phyloP scores from a whole-genome alignment of 2,888 invertebrate species.

The Pandemis corylana region DNA sequence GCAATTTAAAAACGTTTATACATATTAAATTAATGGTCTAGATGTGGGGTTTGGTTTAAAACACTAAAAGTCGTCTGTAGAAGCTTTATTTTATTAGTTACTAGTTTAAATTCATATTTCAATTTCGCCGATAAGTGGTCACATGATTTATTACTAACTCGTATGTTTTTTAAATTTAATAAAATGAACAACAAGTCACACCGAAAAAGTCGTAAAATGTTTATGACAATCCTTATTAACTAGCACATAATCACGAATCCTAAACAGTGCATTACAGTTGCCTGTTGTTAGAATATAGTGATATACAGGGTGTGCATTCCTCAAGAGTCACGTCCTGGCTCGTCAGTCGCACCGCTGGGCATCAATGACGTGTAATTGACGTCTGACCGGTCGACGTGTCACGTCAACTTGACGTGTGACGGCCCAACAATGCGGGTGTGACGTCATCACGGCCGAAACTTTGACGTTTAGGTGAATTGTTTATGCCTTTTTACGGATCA shows the following conservation, averaged over 20 bases:
- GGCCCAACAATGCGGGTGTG: slow-evolving; percentile 56
- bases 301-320: slow-evolving; percentile 46
- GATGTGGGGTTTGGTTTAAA: slow-evolving; percentile 1
- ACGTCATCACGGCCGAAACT: slow-evolving; percentile 46
- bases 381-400: slow-evolving; percentile 59
- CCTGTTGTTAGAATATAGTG: not conserved
- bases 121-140: not conserved
- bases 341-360: slow-evolving; percentile 49
- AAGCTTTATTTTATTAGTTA: slow-evolving; percentile 4
- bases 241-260: not conserved
- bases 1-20: slow-evolving; percentile 20
- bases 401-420: slow-evolving; percentile 55
- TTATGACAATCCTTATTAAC: not conserved
- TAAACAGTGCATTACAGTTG: slow-evolving; percentile 3
- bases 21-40: slow-evolving; percentile 8
- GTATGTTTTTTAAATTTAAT: too few relatives aligned
- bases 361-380: slow-evolving; percentile 66
- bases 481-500: slow-evolving; percentile 12
- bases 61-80: not conserved
- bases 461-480: slow-evolving; percentile 31
- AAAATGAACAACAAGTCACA: not conserved
- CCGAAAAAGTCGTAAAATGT: not conserved
- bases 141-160: not conserved
- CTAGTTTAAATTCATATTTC: not conserved
- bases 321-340: slow-evolving; percentile 54